These are phyloP conservation scores for Platysteira castanea DNA, from an alignment of 2,113 vertebrate genomes.

Conservation along the genomic window DNA sequence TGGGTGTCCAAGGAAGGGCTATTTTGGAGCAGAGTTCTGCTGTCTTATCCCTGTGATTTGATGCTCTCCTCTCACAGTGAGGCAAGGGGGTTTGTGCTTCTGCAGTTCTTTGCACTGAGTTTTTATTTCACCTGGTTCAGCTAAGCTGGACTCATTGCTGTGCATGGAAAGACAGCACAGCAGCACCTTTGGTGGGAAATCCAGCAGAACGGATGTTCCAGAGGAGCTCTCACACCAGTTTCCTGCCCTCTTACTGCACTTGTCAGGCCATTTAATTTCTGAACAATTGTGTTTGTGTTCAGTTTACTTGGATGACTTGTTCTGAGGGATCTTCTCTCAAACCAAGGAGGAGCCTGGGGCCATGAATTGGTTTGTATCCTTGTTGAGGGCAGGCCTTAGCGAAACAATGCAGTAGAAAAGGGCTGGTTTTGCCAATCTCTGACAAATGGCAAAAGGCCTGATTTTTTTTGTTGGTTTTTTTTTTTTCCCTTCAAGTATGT, in stretches of 20 bases:
- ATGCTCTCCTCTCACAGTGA: neutral
- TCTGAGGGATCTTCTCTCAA: neutral
- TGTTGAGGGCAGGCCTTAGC: neutral
- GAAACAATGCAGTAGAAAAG: neutral
- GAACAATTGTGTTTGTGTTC: neutral
- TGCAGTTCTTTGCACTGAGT: neutral
- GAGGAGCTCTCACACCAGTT: neutral
- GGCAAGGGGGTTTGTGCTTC: neutral
- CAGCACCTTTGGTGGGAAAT: neutral
- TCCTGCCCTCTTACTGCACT: neutral
- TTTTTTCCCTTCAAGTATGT: neutral
- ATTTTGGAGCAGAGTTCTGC: neutral
- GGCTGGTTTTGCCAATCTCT: neutral
- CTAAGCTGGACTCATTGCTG: neutral
- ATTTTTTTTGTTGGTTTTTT: neutral
- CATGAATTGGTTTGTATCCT: neutral
- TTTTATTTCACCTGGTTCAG: neutral
- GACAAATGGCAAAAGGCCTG: neutral
- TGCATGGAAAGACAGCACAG: neutral
- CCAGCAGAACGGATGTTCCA: neutral
- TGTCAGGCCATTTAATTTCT: neutral
- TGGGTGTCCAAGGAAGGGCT: neutral
- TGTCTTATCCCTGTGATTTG: neutral
- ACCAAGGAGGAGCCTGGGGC: neutral
- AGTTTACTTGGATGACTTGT: neutral